Percentiles rank a stretch among this genome's conserved stretches.
These are phyloP conservation scores for Aptenodytes forsteri DNA, from an alignment of 2,113 vertebrate genomes.

Conservation along the genomic window DNA sequence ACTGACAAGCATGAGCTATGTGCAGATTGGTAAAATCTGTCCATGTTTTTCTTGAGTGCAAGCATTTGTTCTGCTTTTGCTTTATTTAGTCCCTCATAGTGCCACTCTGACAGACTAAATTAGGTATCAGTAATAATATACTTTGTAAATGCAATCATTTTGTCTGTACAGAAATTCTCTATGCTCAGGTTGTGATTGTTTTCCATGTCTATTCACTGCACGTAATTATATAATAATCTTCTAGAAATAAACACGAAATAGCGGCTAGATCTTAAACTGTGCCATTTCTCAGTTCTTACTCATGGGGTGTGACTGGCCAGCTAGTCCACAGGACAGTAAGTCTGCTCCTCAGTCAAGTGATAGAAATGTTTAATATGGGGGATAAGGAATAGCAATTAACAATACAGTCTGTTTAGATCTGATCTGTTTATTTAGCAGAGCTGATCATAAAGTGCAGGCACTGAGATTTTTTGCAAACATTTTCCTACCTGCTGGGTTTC, in stretches of 20 bases:
- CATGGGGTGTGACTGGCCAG: not conserved
- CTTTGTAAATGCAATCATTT: not conserved
- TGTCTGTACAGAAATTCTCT: not conserved
- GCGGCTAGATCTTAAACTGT: not conserved
- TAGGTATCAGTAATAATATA: constrained; percentile 11
- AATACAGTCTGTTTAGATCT: not conserved
- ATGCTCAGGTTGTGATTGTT: not conserved
- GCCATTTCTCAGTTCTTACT: not conserved
- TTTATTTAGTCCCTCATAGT: constrained; percentile 40
- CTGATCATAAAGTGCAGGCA: not conserved
- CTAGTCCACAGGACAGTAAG: not conserved
- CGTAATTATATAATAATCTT: not conserved
- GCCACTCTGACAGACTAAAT: constrained; percentile 11
- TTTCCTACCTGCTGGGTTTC: not conserved
- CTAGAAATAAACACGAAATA: not conserved
- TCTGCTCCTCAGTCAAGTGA: not conserved
- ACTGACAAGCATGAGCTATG: not conserved
- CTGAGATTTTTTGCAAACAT: not conserved
- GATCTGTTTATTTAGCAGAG: not conserved
- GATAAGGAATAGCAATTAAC: not conserved
- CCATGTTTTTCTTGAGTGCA: not conserved
- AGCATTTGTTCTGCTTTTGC: constrained; percentile 27
- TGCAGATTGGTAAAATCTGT: constrained; percentile 1
- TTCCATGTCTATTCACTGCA: not conserved
- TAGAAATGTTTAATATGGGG: not conserved